Base-by-base conservation (phyloP, 2,113 vertebrate genomes). In the Calidris pugnax region DNA sequence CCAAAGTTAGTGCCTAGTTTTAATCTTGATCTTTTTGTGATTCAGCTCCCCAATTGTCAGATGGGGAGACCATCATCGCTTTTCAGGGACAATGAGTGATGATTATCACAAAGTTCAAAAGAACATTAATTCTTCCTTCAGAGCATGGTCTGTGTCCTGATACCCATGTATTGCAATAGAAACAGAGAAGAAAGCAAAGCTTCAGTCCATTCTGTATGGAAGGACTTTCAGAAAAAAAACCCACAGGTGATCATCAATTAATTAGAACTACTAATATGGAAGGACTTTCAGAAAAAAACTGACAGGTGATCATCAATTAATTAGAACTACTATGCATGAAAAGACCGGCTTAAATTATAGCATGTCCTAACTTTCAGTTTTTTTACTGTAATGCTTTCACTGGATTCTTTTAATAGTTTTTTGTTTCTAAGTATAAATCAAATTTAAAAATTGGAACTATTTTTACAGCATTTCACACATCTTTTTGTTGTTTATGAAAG, bases 401-500 rank as follows among this genome's bases (percentile, higher is more conserved):
- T 43, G 13, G 57, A 13, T 71, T 83, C 8, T 86, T 78, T 64
- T 81, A 80, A 26, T 81, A 67, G 6, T 35, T 64, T 57, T 89
- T 81, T 68, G 14, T 51, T 85, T 71, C 14, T 47, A 67, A 71
- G 11, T 84, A 66, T 77, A 90, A 80, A 55, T 64, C 24, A 35
- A 7, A 63, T 30, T 71, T 80, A 48, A 86, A 85, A 86, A 41
- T 53, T 62, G 5, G 51, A 89, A 47, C 69, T 78, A 14, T 68
- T 91, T 82, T 78, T 91, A 35, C 11, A 53, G 14, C 30, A 14
- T 92, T 59, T 92, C 68, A 37, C n/a, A 28, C 10, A 14, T 84
- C 27, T 63, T 91, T 75, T 82, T 94, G 68, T 93, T 95, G 41
- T 77, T 94, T 81, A 12, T 84, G 76, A 39, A 62, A 69, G 89